phyloP scores from a whole-genome alignment of 2,113 vertebrate genomes.

The Grallaria varia region DNA sequence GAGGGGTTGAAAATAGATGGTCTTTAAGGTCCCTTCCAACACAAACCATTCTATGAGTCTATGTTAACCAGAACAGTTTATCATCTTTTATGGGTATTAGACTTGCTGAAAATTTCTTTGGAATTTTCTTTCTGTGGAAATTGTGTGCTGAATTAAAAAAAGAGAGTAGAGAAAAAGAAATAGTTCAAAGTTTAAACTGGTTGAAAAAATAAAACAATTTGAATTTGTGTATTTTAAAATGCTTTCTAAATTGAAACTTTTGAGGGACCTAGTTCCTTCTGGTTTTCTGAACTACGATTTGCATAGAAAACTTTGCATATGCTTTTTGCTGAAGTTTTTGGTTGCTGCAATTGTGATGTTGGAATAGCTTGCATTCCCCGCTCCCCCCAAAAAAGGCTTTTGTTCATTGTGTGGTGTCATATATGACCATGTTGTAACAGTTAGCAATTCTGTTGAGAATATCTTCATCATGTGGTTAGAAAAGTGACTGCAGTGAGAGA shows the following conservation, averaged over 20 bases:
- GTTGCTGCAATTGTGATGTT: not conserved
- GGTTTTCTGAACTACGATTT: not conserved
- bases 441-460: not conserved
- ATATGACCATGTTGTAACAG: not conserved
- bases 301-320: not conserved
- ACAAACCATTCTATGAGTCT: not conserved
- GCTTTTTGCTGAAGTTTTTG: not conserved
- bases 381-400: not conserved
- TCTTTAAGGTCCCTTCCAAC: not conserved
- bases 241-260: not conserved
- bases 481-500: not conserved
- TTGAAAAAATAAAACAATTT: not conserved
- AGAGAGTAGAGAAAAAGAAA: not conserved
- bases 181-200: not conserved
- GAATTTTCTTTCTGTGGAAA: not conserved
- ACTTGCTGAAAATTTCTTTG: not conserved
- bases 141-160: not conserved
- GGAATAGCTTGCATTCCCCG: not conserved
- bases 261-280: not conserved
- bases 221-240: not conserved
- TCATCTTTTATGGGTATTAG: not conserved
- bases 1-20: not conserved
- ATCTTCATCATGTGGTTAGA: not conserved
- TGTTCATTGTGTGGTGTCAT: not conserved
- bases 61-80: not conserved